Evolutionary conservation across 2,888 invertebrate species (phyloP).

Genomic region (Thalpophila matura): DNA sequence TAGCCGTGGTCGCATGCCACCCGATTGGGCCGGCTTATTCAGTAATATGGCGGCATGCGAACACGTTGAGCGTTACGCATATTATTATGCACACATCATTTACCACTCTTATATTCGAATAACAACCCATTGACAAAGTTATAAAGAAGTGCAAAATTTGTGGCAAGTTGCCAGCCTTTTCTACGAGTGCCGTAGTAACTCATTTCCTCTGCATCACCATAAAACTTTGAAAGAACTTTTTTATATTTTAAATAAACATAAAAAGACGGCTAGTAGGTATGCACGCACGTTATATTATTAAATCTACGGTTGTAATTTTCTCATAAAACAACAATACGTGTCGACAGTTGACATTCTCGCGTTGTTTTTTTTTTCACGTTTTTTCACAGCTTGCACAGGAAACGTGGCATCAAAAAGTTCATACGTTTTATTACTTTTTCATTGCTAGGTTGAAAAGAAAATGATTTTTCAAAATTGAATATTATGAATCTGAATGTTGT

Average conservation of each 20-base stretch:
- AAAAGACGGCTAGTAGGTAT: slow-evolving; percentile 25
- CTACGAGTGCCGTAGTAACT: slow-evolving; percentile 40
- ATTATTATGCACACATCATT: background rate
- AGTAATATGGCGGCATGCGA: no score
- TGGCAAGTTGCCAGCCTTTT: slow-evolving; percentile 52
- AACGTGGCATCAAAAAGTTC: slow-evolving; percentile 13
- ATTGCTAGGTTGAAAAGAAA: background rate
- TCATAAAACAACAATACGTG: slow-evolving; percentile 28
- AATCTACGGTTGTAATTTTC: slow-evolving; percentile 16
- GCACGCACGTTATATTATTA: slow-evolving; percentile 19
- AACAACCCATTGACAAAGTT: slow-evolving; percentile 14
- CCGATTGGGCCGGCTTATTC: no score
- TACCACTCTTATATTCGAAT: slow-evolving; percentile 2
- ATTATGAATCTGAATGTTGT: background rate
- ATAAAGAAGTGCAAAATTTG: slow-evolving; percentile 21
- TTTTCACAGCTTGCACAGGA: slow-evolving; percentile 19
- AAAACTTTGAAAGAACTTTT: slow-evolving; percentile 43
- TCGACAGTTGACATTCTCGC: slow-evolving; percentile 15
- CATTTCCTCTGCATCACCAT: slow-evolving; percentile 54
- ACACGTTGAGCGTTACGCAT: no score
- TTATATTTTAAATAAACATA: slow-evolving; percentile 50
- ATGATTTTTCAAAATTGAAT: background rate
- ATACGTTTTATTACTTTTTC: slow-evolving; percentile 19
- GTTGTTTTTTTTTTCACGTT: background rate
- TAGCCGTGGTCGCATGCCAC: no score